Conservation (phyloP, 2,888 invertebrate genomes). For the Fragum fragum region DNA sequence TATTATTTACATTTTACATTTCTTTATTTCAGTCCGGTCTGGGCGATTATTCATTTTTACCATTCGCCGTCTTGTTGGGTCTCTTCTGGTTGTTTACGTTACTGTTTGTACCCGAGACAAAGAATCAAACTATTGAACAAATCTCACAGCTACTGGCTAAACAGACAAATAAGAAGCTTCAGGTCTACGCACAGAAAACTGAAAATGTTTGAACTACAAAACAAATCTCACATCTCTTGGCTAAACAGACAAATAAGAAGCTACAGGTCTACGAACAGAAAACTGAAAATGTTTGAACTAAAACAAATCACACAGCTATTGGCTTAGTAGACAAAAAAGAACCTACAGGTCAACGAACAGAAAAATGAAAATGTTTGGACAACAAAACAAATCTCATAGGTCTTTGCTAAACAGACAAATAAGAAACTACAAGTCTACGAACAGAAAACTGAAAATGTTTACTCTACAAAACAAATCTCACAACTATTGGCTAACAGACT, state of each 20-base stretch:
- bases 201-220: constrained; percentile 91
- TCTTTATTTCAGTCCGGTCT: constrained; percentile 83
- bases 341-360: constrained; percentile 94
- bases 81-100: constrained; percentile 97
- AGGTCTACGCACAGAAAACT: constrained; percentile 25
- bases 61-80: constrained; percentile 97
- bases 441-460: constrained; percentile 1
- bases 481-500: too few species aligned
- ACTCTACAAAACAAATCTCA: neutral
- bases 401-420: constrained; percentile 53
- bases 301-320: constrained; percentile 93
- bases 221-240: constrained; percentile 91
- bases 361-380: constrained; percentile 98
- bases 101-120: constrained; percentile 99
- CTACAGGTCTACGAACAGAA: constrained; percentile 15
- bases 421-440: neutral
- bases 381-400: constrained; percentile 95
- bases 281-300: constrained; percentile 89
- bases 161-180: neutral
- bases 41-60: constrained; percentile 85
- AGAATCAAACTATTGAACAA: constrained; percentile 98
- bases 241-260: neutral
- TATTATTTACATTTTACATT: too few species aligned
- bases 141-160: constrained; percentile 89
- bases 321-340: constrained; percentile 28